phyloP scores from a whole-genome alignment of 2,888 invertebrate genomes.

The Baccha elongata region DNA sequence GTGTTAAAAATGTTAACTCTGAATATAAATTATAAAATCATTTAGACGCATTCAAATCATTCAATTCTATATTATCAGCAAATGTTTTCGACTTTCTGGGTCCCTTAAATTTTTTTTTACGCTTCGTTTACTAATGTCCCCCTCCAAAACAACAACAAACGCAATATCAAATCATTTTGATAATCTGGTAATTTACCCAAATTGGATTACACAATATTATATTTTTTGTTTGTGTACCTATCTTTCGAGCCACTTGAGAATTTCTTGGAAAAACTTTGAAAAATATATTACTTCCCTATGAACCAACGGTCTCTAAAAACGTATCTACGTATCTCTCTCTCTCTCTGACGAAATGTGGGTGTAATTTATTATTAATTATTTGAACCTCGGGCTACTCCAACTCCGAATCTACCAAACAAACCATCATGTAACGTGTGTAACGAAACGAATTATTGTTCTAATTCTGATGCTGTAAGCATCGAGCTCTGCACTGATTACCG shows the following conservation, averaged over 20 bases:
- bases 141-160: neutral
- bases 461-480: conserved; percentile 66
- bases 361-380: conserved; percentile 74
- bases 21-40: too few species aligned
- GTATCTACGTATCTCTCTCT: conserved; percentile 15
- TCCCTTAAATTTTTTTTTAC: neutral
- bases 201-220: conserved; percentile 70
- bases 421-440: conserved; percentile 30
- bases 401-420: neutral
- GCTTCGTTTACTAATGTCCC: too few species aligned
- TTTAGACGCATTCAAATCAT: too few species aligned
- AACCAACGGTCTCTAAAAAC: conserved; percentile 11
- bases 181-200: conserved; percentile 72
- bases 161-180: conserved; percentile 26
- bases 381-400: conserved; percentile 56
- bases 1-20: too few species aligned
- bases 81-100: neutral
- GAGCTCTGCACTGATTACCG: conserved; percentile 1
- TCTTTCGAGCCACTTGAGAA: conserved; percentile 38
- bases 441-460: conserved; percentile 63
- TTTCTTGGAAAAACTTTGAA: conserved; percentile 61
- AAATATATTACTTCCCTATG: conserved; percentile 43
- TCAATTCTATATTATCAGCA: neutral
- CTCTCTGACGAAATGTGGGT: conserved; percentile 71
- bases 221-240: conserved; percentile 10